These are phyloP conservation scores for Andrena flavipes DNA, from an alignment of 2,888 invertebrate genomes.

Conservation along the genomic window DNA sequence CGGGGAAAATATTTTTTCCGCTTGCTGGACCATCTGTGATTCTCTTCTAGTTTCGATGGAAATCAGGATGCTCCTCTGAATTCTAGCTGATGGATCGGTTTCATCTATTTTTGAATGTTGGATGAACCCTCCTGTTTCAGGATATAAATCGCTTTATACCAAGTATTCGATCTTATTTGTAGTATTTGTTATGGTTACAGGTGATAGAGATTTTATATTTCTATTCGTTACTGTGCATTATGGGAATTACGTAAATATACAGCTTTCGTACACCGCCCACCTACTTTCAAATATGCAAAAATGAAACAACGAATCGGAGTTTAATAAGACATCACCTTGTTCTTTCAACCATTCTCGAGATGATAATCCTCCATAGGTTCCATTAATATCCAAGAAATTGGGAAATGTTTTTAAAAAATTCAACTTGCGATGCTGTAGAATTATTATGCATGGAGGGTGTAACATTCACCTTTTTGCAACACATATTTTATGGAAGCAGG, in stretches of 20 bases:
- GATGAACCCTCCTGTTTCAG: background rate
- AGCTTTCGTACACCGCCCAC: background rate
- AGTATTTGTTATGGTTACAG: background rate
- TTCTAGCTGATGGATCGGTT: background rate
- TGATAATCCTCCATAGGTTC: no score
- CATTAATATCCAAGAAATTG: background rate
- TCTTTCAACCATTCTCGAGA: background rate
- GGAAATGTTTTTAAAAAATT: background rate
- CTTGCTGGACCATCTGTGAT: background rate
- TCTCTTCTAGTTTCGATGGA: background rate
- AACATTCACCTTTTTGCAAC: no score
- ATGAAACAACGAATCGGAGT: background rate
- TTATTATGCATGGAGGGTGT: background rate
- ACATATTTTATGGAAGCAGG: no score
- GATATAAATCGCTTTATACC: background rate
- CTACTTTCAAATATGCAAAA: background rate
- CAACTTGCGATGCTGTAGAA: background rate
- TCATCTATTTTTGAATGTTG: background rate
- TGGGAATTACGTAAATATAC: background rate
- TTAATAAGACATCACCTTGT: background rate
- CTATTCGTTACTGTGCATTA: background rate
- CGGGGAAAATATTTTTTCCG: slow-evolving; percentile 43
- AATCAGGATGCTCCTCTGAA: background rate
- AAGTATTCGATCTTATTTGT: no score
- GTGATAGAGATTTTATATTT: no score